A percentile compares a stretch with the other conserved stretches of the same genome.
These are phyloP conservation scores for Cyclina sinensis DNA, from an alignment of 1,140 invertebrate species.

Conservation along the genomic window DNA sequence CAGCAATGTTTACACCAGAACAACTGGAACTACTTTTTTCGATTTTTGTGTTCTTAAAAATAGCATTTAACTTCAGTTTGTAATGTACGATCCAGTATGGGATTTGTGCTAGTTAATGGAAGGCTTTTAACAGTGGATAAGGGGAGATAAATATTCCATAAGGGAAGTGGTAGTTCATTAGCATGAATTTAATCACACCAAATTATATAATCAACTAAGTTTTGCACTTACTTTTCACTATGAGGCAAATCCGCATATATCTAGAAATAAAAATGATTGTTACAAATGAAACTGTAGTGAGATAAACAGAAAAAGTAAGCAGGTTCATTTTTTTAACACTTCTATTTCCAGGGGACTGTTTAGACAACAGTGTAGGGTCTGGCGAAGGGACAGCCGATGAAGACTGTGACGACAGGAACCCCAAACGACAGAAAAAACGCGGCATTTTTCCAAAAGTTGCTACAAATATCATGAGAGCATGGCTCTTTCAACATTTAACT, in stretches of 20 bases:
- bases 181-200: too few species aligned
- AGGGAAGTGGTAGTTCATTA: not conserved
- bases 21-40: slow-evolving; percentile 42
- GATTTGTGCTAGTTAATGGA: not conserved
- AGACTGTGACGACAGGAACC: slow-evolving; percentile 80
- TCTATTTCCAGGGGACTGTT: slow-evolving; percentile 83
- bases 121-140: slow-evolving; percentile 7
- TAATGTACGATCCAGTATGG: not conserved
- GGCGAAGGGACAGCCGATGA: slow-evolving; percentile 86
- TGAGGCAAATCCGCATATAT: too few species aligned
- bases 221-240: too few species aligned
- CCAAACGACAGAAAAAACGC: slow-evolving; percentile 94
- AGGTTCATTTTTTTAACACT: not conserved
- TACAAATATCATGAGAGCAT: slow-evolving; percentile 99
- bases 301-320: too few species aligned
- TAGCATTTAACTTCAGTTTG: slow-evolving; percentile 36
- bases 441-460: slow-evolving; percentile 99
- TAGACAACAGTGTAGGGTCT: slow-evolving; percentile 87
- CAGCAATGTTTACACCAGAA: slow-evolving; percentile 46
- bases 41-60: slow-evolving; percentile 39
- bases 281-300: too few species aligned
- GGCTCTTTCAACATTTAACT: slow-evolving; percentile 99
- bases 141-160: slow-evolving; percentile 20
- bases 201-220: too few species aligned
- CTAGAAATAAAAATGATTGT: too few species aligned